Evolutionary conservation across 2,113 vertebrate genomes (phyloP), one percentile per base, ranked within the genome.

Genomic region (Ranitomeya imitator): DNA sequence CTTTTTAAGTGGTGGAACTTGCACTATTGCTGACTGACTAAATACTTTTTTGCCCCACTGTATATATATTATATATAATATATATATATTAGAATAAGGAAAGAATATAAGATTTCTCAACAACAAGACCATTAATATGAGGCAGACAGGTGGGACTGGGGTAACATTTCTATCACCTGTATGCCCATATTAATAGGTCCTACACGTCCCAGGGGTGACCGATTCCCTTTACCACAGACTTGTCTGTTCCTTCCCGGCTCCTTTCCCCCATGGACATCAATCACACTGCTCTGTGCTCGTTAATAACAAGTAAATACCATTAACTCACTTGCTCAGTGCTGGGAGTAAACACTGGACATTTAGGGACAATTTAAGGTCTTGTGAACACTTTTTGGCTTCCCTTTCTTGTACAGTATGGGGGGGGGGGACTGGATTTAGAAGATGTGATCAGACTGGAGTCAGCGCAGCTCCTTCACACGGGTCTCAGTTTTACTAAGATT

Each of bases 281-380:
- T 82, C 37, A 4, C 0, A 60, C 59, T 52, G 60, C 67, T 83
- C 23, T 67, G 81, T 83, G 61, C 81, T 67, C n/a, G 81, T 51
- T 83, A 83, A 83, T 83, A 61, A n/a, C 81, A 23, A 83, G 81
- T 83, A 67, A 83, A 69, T 83, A 83, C 23, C 81, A 26, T 52
- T 52, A 69, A 21, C 18, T 10, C 2, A 19, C 81, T 7, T n/a
- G 63, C 31, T 45, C 11, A 9, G 81, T 69, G 16, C 78, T 31
- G 3, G 69, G 1, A 16, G n/a, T 21, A n/a, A 16, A 67, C 69
- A 14, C 26, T 15, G 23, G 37, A 45, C 37, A 73, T 73, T 37
- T 13, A 13, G 26, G 23, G 69, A 37, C 67, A 6, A 0, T 31
- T 16, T 73, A 13, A 16, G 69, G 14, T 26, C 12, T 31, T 73